Conservation (phyloP, 2,113 vertebrate genomes). For the Python bivittatus region DNA sequence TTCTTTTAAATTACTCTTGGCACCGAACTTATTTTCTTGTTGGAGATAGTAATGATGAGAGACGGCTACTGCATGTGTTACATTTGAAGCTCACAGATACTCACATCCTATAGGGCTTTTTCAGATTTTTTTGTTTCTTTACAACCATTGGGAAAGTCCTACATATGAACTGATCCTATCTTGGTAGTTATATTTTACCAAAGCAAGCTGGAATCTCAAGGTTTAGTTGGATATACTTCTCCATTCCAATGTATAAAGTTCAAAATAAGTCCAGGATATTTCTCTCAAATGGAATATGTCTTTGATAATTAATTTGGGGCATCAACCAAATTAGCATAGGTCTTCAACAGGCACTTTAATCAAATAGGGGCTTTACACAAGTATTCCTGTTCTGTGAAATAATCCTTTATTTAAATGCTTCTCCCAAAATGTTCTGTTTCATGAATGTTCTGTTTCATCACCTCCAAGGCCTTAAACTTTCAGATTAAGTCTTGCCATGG, state of each 20-base stretch:
- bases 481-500: not conserved
- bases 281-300: not conserved
- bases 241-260: not conserved
- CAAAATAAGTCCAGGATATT: not conserved
- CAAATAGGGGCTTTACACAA: not conserved
- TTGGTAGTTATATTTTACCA: not conserved
- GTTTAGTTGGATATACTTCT: not conserved
- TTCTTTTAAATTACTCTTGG: not conserved
- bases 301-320: not conserved
- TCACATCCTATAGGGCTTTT: not conserved
- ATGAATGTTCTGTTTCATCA: not conserved
- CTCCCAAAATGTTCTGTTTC: not conserved
- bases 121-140: not conserved
- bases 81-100: not conserved
- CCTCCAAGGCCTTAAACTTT: not conserved
- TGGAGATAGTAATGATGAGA: not conserved
- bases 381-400: not conserved
- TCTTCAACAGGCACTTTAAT: not conserved
- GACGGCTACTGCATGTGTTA: not conserved
- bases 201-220: not conserved
- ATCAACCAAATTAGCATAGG: not conserved
- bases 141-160: not conserved
- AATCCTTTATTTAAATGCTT: not conserved
- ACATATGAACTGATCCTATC: not conserved
- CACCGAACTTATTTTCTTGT: not conserved